Conservation (phyloP, 2,113 vertebrate genomes). For the Apistogramma diplotaenia region DNA sequence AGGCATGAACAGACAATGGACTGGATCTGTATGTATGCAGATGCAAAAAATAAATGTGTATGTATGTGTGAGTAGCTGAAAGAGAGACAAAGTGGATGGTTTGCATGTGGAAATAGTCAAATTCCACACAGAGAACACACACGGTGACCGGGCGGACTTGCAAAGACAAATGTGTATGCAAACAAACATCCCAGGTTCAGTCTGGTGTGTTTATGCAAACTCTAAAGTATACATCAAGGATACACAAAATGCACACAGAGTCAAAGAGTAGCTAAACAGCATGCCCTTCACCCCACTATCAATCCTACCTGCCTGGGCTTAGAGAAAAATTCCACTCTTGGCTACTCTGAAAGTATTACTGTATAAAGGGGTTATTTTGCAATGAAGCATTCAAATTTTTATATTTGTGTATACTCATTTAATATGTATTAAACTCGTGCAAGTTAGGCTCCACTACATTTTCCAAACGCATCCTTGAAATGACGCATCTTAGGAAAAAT, state of each 20-base stretch:
- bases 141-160: conserved; percentile 13
- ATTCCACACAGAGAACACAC: not conserved
- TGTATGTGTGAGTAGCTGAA: not conserved
- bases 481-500: not conserved
- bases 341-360: conserved; percentile 25
- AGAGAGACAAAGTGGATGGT: not conserved
- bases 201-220: not conserved
- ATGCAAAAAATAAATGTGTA: not conserved
- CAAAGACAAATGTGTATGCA: conserved; percentile 32
- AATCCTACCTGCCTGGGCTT: conserved; percentile 13
- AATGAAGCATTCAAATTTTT: not conserved
- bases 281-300: conserved; percentile 11
- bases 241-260: conserved; percentile 13
- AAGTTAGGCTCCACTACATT: not conserved
- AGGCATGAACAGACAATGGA: conserved; percentile 45
- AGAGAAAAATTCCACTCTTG: conserved; percentile 34
- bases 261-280: conserved; percentile 3
- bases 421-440: not conserved
- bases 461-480: not conserved
- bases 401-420: not conserved
- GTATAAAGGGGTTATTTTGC: conserved; percentile 7
- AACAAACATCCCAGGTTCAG: conserved; percentile 18
- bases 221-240: not conserved
- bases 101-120: conserved; percentile 3
- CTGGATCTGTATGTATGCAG: conserved; percentile 3